These are phyloP conservation scores for Canis aureus DNA, from an alignment of 2,113 vertebrate genomes.

Conservation along the genomic window DNA sequence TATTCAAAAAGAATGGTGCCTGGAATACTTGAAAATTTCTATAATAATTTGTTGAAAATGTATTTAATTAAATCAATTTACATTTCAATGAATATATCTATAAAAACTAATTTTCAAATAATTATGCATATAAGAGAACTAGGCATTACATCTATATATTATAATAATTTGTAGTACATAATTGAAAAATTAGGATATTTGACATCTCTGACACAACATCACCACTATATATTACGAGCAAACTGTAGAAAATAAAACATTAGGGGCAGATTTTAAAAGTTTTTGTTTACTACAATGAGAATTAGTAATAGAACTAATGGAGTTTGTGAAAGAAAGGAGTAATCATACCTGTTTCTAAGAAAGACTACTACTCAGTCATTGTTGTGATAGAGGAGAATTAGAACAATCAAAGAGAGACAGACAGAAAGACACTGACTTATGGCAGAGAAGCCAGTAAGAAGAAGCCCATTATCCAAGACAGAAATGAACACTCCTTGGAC, in stretches of 20 bases:
- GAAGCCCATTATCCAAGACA: background rate
- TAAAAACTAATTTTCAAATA: background rate
- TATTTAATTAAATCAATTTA: constrained; percentile 40
- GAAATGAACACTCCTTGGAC: background rate
- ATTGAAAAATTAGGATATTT: background rate
- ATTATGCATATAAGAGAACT: background rate
- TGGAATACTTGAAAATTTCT: background rate
- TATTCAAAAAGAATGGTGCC: background rate
- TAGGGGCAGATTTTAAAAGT: background rate
- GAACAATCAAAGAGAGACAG: background rate
- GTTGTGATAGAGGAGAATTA: background rate
- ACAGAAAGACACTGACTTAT: background rate
- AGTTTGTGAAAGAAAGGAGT: background rate
- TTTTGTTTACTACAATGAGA: background rate
- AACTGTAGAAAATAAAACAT: background rate
- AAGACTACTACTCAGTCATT: background rate
- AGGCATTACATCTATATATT: background rate
- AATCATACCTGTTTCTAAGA: background rate
- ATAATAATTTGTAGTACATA: background rate
- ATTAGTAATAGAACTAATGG: background rate
- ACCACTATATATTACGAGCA: background rate
- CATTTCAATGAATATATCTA: background rate
- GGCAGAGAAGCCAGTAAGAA: background rate
- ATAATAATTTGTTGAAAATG: background rate
- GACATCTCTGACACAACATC: background rate